A percentile compares a stretch with the other conserved stretches of the same genome.
phyloP scores from a whole-genome alignment of 2,113 vertebrate genomes.

The Potamarius usumacintae region DNA sequence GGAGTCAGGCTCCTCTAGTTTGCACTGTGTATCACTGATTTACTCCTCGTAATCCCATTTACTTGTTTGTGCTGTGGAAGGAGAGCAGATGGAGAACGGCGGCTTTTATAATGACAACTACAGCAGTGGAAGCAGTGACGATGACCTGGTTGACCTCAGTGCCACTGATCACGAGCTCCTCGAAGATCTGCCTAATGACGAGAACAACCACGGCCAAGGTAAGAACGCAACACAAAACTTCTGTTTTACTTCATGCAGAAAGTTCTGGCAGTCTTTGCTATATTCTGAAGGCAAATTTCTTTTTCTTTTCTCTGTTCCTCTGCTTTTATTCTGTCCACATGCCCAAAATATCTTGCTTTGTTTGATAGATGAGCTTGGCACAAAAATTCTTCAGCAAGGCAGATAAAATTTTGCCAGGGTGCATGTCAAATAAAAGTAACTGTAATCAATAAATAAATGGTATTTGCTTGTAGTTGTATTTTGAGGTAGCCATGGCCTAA shows the following conservation, averaged over 20 bases:
- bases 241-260: neutral
- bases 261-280: neutral
- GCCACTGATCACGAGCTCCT: conserved; percentile 83
- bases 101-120: conserved; percentile 76
- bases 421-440: neutral
- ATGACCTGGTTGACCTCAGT: conserved; percentile 91
- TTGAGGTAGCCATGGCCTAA: no score
- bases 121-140: conserved; percentile 80
- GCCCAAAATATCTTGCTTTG: neutral
- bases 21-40: neutral
- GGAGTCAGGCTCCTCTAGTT: neutral
- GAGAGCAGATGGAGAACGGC: conserved; percentile 75
- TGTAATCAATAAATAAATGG: neutral
- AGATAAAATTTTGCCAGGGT: neutral
- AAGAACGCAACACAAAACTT: conserved; percentile 25
- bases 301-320: neutral
- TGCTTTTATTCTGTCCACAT: neutral
- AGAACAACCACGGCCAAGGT: conserved; percentile 79
- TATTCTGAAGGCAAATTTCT: neutral
- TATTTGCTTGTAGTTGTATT: neutral
- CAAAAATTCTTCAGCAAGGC: neutral
- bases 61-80: conserved; percentile 25
- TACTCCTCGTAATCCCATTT: neutral
- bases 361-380: neutral
- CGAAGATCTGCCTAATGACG: conserved; percentile 83